Base-by-base conservation (phyloP, 1,140 invertebrate species). In the Glossosoma conforme region DNA sequence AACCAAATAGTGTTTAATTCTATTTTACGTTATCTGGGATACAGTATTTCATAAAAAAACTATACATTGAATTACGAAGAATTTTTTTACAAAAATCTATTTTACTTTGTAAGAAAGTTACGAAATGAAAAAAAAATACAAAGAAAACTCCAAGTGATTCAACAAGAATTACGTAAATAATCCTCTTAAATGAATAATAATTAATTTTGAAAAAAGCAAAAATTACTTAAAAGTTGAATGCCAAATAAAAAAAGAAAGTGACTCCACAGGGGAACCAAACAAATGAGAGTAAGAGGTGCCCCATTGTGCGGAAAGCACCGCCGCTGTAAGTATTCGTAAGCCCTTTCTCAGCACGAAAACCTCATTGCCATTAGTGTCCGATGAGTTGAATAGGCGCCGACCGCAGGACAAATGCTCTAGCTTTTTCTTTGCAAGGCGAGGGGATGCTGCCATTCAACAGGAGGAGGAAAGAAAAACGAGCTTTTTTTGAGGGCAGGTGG, bases 351-450 rank as follows among this genome's bases (percentile, higher is more conserved):
- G 40, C 48, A 37, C 48, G 41, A 44, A 37, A 51, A 44, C 20
- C 48, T 44, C 48, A 44, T 44, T 28, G 44, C 44, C 51, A 44
- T 45, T 52, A 52, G 50, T 52, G 42, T 52, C 50, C 50, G 50
- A 52, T 47, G 37, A 28, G 21, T 49, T 50, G 32, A 49, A 54
- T 49, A 44, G 45, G 19, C 22, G 49, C 48, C 41, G 36, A 32
- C 32, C 15, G 37, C 44, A 35, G 33, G 47, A 49, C 47, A 42
- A 49, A 49, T 49, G 36, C 22, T 19, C 38, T 13, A 20, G 33
- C 5, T 21, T 24, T 48, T 36, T 48, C 32, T 48, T 38, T 32
- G 45, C 13, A 17, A 13, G 32, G 37, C 36, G 45, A 36, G 35
- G 33, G 17, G 18, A 18, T n/a, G 32, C 14, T n/a, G 11, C 35